Base-by-base conservation (phyloP, 92 coral and sea anemone genomes). In the Scolanthus callimorphus region DNA sequence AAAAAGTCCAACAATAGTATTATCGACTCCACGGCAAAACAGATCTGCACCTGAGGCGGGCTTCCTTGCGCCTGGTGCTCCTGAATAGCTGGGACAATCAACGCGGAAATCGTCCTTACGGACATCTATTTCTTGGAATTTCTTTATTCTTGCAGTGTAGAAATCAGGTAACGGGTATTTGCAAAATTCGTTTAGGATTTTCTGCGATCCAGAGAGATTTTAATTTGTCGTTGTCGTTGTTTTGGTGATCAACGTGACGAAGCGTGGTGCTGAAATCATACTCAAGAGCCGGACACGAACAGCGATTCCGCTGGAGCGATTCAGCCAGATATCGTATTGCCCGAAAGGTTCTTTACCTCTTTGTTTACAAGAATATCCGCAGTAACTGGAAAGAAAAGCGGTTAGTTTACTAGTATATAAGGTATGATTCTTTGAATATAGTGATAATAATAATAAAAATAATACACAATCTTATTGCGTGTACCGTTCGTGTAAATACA, bases 271-370 rank as follows among this genome's bases (percentile, higher is more conserved):
- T 75, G 63, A 80, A 70, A 46, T 85, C 4, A 62, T 77, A 3
- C 27, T 37, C 8, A 64, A 59, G 23, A 85, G 29, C 50, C 62
- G 39, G 11, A 76, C 67, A 26, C 60, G 59, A 27, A 85, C 31
- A 11, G 80, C 84, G 27, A 85, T 63, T 25, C 84, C 88, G 31
- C 84, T 80, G 34, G 84, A 60, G 26, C 94, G 49, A 55, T 80
- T 80, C 11, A 85, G 66, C 94, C 94, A 85, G n/a, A 82, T 39
- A 27, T 45, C 22, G 50, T 69, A 76, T 20, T 69, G 51, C 20
- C 49, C 59, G 25, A 81, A n/a, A n/a, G n/a, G n/a, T n/a, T n/a
- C n/a, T n/a, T n/a, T n/a, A n/a, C n/a, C n/a, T n/a, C n/a, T n/a
- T n/a, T n/a, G n/a, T n/a, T n/a, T n/a, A n/a, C n/a, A n/a, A n/a